Conservation (phyloP, 2,113 vertebrate species). For the Himantopus leucocephalus region DNA sequence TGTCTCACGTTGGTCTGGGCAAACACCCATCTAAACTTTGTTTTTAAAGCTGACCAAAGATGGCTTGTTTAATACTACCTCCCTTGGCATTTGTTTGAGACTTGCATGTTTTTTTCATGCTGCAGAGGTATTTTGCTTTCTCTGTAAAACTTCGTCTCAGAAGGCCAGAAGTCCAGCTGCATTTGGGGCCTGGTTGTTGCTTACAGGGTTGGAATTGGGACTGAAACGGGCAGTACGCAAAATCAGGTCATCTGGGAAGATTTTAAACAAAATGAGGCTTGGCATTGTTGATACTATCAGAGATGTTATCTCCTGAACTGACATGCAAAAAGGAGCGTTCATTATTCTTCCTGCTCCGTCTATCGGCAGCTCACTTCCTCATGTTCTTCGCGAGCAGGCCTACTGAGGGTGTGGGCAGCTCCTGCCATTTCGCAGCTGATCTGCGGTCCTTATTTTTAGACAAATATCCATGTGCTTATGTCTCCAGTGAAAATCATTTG, state of each 20-base stretch:
- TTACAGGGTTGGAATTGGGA: not conserved
- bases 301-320: not conserved
- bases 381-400: not conserved
- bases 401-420: not conserved
- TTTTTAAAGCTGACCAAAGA: not conserved
- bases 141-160: not conserved
- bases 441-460: not conserved
- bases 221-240: not conserved
- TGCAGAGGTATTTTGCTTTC: not conserved
- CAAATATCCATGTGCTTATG: not conserved
- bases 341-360: not conserved
- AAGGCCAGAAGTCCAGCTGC: not conserved
- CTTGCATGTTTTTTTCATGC: not conserved
- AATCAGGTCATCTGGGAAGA: not conserved
- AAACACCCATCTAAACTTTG: not conserved
- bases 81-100: not conserved
- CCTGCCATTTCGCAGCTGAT: not conserved
- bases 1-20: not conserved
- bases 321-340: not conserved
- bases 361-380: not conserved
- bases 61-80: not conserved
- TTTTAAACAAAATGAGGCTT: not conserved
- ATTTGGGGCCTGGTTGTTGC: not conserved
- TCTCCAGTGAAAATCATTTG: not conserved
- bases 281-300: not conserved